phyloP scores from a whole-genome alignment of 1,140 invertebrate species.

The Nasonia vitripennis region DNA sequence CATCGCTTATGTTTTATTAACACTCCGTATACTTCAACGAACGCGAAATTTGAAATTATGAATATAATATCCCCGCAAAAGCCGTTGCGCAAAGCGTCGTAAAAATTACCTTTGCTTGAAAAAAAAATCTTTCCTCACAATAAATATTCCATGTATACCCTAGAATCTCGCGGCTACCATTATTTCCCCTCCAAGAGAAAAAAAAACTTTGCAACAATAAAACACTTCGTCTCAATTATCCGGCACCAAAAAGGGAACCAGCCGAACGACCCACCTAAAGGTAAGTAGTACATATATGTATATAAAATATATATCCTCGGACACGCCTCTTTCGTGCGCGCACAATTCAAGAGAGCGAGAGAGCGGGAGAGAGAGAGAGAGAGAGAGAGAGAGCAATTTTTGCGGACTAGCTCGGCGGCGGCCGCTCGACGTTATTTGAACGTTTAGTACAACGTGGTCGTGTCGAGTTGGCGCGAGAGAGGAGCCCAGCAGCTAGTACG shows the following conservation, averaged over 20 bases:
- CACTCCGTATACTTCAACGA: no score
- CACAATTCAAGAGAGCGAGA: conserved; percentile 8
- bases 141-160: no score
- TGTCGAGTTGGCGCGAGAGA: neutral
- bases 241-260: neutral
- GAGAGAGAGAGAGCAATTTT: conserved; percentile 22
- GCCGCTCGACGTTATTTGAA: conserved; percentile 28
- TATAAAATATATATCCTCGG: conserved; percentile 9
- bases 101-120: no score
- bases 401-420: neutral
- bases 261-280: neutral
- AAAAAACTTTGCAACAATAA: neutral
- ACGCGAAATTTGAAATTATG: no score
- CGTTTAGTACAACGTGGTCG: conserved; percentile 29
- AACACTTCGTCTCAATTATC: neutral
- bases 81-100: no score
- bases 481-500: conserved; percentile 12
- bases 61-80: no score
- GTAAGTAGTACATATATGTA: conserved; percentile 1
- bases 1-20: no score
- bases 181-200: neutral
- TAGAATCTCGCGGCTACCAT: no score
- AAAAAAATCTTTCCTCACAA: no score
- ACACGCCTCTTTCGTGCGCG: conserved; percentile 18
- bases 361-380: neutral